A percentile compares a stretch with the other conserved stretches of the same genome.
These are phyloP conservation scores for Dryococelus australis DNA, from an alignment of 2,888 invertebrate species.

Conservation along the genomic window DNA sequence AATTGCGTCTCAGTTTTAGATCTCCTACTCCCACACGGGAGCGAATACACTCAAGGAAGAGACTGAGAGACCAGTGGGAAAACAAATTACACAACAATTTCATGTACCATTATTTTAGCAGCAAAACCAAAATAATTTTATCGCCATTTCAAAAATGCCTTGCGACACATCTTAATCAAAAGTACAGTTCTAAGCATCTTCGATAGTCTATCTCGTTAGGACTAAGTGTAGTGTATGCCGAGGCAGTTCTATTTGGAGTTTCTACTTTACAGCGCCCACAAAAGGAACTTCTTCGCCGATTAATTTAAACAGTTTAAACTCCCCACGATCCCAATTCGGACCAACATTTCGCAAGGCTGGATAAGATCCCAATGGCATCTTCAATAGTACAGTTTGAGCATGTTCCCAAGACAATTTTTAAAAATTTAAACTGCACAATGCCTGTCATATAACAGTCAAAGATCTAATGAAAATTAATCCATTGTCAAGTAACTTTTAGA, in stretches of 20 bases:
- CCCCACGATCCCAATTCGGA: not conserved
- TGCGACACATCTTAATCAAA: conserved; percentile 41
- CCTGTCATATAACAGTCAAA: not conserved
- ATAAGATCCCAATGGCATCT: not conserved
- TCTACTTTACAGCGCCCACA: not conserved
- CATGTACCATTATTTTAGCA: conserved; percentile 47
- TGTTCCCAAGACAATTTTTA: not conserved
- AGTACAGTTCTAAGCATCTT: conserved; percentile 44
- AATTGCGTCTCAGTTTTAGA: no score
- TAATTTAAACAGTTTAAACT: not conserved
- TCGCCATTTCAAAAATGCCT: conserved; percentile 42
- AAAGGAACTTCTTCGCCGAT: not conserved
- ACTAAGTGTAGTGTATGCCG: conserved; percentile 33
- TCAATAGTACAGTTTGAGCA: not conserved
- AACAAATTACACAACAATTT: conserved; percentile 42
- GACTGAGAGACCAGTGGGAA: not conserved
- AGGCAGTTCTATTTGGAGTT: not conserved
- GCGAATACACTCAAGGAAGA: no score
- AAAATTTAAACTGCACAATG: not conserved
- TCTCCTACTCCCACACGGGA: no score
- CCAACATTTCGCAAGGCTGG: not conserved
- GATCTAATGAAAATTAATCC: not conserved
- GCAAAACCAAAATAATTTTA: conserved; percentile 46
- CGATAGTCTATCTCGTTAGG: conserved; percentile 41
- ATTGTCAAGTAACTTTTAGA: not conserved